Base-by-base conservation (phyloP, 2,888 invertebrate species). In the Drosophila demipolita region DNA sequence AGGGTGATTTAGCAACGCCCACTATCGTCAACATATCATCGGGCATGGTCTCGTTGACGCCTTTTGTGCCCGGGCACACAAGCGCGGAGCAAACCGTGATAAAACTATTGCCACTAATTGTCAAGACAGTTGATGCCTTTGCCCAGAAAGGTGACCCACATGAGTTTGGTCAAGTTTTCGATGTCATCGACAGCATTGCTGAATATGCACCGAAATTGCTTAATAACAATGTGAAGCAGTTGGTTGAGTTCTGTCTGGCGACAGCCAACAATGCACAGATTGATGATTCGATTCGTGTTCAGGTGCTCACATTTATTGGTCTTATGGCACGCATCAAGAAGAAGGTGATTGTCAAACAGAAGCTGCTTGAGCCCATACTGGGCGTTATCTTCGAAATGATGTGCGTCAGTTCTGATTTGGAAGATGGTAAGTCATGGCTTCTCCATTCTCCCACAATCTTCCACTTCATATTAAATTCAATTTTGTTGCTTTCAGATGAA, bases 291-390 rank as follows among this genome's bases (percentile, higher is more conserved):
- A 93, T 96, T 15, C 94, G 96, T 87, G 95, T 96, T 6, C 96
- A 96, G 92, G 95, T 96, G 1, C 94, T 97, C 23, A 94, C 94
- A 50, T 95, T 96, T 66, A 94, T 96, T 69, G 95, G 95, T 0
- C 95, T 95, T 93, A 89, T 97, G 52, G 95, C 95, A 15, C 94
- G 95, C 65, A 93, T 95, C 3, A 96, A 96, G 92, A 96, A 96
- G 91, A 97, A 96, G 93, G 94, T 95, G 72, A 91, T 93, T 57
- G 93, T 96, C 67, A 97, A 96, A 89, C 94, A 96, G 83, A 96
- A 96, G 88, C 92, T 97, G 58, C 94, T 96, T 33, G 95, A 95
- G 74, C 96, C 96, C 1, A 96, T 96, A 20, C 93, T 96, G 75
- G 94, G 94, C 74, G 95, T 95, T 17, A 92, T 97, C 53, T 96